A percentile compares a stretch with the other conserved stretches of the same genome.
phyloP scores from a whole-genome alignment of 2,797 vertebrate species.

The Peromyscus eremicus region DNA sequence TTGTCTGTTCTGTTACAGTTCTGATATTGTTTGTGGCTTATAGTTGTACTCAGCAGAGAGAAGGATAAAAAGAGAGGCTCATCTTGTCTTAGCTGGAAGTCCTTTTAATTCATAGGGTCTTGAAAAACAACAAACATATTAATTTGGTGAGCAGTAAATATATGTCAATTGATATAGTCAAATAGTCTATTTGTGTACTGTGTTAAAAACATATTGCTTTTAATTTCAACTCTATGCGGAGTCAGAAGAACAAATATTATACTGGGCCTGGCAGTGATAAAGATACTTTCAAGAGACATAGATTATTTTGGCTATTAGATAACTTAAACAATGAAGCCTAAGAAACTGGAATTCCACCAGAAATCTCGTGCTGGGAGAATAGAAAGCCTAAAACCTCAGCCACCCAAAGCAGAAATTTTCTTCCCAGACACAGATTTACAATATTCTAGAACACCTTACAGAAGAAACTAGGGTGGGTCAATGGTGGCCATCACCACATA shows the following conservation, averaged over 20 bases:
- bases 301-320: neutral
- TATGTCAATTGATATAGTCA: neutral
- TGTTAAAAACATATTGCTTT: neutral
- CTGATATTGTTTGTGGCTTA: neutral
- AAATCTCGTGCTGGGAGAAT: neutral
- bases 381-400: too few species aligned
- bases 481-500: neutral
- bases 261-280: neutral
- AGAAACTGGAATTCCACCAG: neutral
- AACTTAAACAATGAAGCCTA: neutral
- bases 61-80: neutral
- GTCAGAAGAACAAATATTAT: neutral
- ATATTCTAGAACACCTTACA: neutral
- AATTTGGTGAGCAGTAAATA: neutral
- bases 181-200: neutral
- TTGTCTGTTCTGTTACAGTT: neutral
- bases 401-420: neutral
- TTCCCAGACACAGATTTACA: neutral
- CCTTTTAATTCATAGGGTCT: neutral
- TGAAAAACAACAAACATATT: neutral
- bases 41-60: neutral
- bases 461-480: neutral
- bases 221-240: neutral
- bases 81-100: neutral
- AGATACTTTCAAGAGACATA: neutral